Percentiles rank a stretch among this genome's conserved stretches.
Conservation (phyloP, 2,888 invertebrate species). For the Metopia argyrocephala region DNA sequence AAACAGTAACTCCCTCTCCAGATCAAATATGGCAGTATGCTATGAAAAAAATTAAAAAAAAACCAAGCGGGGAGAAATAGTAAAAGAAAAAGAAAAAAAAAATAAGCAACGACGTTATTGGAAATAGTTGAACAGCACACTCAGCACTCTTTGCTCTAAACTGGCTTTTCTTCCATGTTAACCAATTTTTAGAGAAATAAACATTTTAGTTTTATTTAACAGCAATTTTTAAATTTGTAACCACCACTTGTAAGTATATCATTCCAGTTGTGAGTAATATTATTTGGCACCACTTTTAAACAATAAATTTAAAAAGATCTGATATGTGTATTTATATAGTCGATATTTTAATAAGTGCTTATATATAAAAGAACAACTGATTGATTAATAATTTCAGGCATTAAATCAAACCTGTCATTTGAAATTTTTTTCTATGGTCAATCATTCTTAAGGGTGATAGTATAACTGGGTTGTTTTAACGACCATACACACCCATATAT, state of each 20-base stretch:
- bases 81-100: not conserved
- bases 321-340: not conserved
- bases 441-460: too few relatives aligned
- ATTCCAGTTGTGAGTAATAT: not conserved
- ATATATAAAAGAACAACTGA: too few relatives aligned
- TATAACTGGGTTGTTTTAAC: too few relatives aligned
- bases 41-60: slow-evolving; percentile 47
- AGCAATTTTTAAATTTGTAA: not conserved
- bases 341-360: too few relatives aligned
- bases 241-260: not conserved
- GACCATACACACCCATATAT: too few relatives aligned
- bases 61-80: slow-evolving; percentile 3
- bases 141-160: not conserved
- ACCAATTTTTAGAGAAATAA: too few relatives aligned
- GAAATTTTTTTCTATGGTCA: too few relatives aligned
- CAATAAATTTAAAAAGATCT: not conserved
- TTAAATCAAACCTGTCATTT: too few relatives aligned
- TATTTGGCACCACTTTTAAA: not conserved
- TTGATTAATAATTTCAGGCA: too few relatives aligned
- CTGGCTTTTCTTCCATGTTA: not conserved
- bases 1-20: slow-evolving; percentile 17
- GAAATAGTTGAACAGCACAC: not conserved
- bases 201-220: too few relatives aligned
- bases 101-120: not conserved
- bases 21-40: slow-evolving; percentile 63